Evolutionary conservation across 1,140 invertebrate genomes (phyloP).

Genomic region (Idris sp.): DNA sequence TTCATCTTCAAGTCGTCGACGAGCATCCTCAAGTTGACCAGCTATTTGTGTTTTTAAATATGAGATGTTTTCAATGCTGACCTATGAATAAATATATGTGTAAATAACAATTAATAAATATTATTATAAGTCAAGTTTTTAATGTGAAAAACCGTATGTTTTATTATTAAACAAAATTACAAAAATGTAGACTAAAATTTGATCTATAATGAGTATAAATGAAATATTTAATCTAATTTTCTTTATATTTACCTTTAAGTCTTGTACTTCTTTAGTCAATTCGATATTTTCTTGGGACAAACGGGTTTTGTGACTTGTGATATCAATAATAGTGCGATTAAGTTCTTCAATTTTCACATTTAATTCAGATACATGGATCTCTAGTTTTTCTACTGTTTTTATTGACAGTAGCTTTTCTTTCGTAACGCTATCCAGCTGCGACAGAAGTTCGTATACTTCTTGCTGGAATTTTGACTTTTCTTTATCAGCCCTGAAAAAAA

Average conservation of each 20-base stretch:
- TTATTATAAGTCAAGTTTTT: too few relatives aligned
- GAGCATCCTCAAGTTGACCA: slow-evolving; percentile 94
- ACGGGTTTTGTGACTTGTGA: slow-evolving; percentile 93
- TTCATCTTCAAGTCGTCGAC: slow-evolving; percentile 95
- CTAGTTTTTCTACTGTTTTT: slow-evolving; percentile 94
- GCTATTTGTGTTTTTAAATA: slow-evolving; percentile 93
- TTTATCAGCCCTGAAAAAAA: slow-evolving; percentile 92
- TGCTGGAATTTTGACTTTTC: slow-evolving; percentile 97
- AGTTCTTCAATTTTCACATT: slow-evolving; percentile 96
- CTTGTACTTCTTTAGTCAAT: slow-evolving; percentile 94
- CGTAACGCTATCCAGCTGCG: slow-evolving; percentile 93
- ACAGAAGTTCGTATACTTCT: slow-evolving; percentile 96
- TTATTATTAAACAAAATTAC: too few relatives aligned
- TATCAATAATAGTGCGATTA: slow-evolving; percentile 95
- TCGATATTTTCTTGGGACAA: slow-evolving; percentile 95
- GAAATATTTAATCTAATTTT: too few relatives aligned
- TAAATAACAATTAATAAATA: too few relatives aligned
- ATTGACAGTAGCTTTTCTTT: slow-evolving; percentile 92
- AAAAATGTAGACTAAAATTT: too few relatives aligned
- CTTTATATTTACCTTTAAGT: slow-evolving; percentile 85
- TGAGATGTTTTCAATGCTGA: slow-evolving; percentile 93
- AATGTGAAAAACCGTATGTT: too few relatives aligned
- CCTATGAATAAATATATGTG: too few relatives aligned
- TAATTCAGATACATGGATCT: slow-evolving; percentile 91
- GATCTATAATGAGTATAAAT: too few relatives aligned